phyloP scores from a whole-genome alignment of 2,888 invertebrate species.

The Alentia gelatinosa region DNA sequence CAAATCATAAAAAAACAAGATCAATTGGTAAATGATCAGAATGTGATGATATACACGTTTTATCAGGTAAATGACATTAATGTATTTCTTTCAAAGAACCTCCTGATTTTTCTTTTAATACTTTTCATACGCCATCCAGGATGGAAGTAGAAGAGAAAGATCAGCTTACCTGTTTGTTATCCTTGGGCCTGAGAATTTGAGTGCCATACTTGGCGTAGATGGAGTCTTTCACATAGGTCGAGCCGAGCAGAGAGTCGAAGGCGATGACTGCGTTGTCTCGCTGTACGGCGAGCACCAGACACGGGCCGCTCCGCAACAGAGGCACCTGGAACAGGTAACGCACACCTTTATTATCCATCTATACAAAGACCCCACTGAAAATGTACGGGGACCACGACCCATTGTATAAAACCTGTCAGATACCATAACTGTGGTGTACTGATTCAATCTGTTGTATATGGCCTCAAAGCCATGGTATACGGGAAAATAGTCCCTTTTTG shows the following conservation, averaged over 20 bases:
- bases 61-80: too few species aligned
- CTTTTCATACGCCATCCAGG: not conserved
- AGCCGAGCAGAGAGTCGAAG: conserved; percentile 71
- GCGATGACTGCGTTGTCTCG: conserved; percentile 76
- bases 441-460: too few species aligned
- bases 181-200: conserved; percentile 59
- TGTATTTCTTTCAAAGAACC: not conserved
- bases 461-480: too few species aligned
- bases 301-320: conserved; percentile 70
- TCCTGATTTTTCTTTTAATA: not conserved
- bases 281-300: conserved; percentile 74
- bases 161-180: conserved; percentile 68
- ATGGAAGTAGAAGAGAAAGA: not conserved
- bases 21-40: too few species aligned
- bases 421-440: too few species aligned
- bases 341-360: too few species aligned
- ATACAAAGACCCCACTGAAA: too few species aligned
- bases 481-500: too few species aligned
- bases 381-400: too few species aligned
- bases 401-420: too few species aligned
- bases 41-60: too few species aligned
- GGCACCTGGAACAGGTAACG: conserved; percentile 70
- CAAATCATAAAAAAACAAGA: not conserved
- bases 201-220: conserved; percentile 55
- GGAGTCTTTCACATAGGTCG: conserved; percentile 54